phyloP scores from a whole-genome alignment of 2,113 vertebrate species.

The Tyrannus savana region DNA sequence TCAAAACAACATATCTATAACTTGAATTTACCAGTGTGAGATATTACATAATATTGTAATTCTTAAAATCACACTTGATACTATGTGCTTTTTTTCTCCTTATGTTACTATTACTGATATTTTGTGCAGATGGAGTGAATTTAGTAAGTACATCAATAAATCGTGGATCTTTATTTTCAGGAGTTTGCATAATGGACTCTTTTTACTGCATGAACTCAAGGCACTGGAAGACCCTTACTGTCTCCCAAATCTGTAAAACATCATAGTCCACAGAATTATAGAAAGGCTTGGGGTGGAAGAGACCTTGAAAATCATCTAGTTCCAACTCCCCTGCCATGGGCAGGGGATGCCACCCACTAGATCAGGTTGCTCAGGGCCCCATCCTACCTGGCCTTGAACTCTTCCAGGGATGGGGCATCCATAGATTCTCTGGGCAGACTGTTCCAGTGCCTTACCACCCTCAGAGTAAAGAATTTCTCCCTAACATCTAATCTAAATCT shows the following conservation, averaged over 20 bases:
- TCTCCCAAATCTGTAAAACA: not conserved
- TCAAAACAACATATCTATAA: not conserved
- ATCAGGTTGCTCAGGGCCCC: not conserved
- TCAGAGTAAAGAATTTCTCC: not conserved
- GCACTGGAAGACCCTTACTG: not conserved
- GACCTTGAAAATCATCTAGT: not conserved
- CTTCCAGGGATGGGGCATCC: not conserved
- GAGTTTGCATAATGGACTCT: not conserved
- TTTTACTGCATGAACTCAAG: not conserved
- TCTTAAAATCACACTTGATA: not conserved
- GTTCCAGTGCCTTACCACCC: not conserved
- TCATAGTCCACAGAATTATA: not conserved
- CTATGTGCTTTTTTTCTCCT: not conserved
- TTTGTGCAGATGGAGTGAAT: not conserved
- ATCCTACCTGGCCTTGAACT: not conserved
- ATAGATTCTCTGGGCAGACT: not conserved
- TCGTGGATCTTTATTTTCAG: not conserved
- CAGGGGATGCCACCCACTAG: not conserved
- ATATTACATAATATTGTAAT: not conserved
- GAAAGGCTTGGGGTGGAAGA: not conserved
- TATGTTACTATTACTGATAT: not conserved
- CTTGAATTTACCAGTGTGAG: not conserved
- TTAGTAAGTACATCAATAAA: not conserved
- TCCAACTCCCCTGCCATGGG: not conserved
- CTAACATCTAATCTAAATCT: not conserved